Conservation (phyloP, 2,113 vertebrate species). For the Paedocypris sp. region DNA sequence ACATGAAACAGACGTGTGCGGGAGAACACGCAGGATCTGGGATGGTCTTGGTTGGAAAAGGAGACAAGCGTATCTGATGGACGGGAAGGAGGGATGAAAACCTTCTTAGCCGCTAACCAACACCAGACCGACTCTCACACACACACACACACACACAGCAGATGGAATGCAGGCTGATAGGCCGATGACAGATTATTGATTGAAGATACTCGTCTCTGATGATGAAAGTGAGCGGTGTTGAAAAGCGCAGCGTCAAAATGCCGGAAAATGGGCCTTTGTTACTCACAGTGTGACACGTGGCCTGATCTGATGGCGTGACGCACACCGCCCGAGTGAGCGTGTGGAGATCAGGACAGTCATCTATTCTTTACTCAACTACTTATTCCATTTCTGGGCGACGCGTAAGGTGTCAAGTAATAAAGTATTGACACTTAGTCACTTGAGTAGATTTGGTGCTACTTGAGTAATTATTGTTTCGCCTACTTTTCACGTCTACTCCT, state of each 20-base stretch:
- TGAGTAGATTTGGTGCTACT: too few species aligned
- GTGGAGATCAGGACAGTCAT: too few species aligned
- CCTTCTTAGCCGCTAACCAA: conserved; percentile 9
- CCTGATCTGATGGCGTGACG: conserved; percentile 23
- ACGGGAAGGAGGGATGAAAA: not conserved
- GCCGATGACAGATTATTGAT: conserved; percentile 48
- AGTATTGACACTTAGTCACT: too few species aligned
- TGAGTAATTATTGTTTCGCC: too few species aligned
- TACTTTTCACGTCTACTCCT: too few species aligned
- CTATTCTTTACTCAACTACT: too few species aligned
- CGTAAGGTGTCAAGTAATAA: too few species aligned
- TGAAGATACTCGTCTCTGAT: conserved; percentile 46
- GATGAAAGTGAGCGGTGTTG: conserved; percentile 52
- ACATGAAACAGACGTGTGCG: conserved; percentile 1
- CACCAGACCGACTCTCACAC: not conserved
- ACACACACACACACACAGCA: not conserved
- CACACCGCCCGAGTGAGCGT: too few species aligned
- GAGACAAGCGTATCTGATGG: not conserved
- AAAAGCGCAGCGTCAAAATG: conserved; percentile 38
- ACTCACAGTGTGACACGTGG: conserved; percentile 19
- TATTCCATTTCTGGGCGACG: too few species aligned
- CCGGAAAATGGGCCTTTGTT: conserved; percentile 48
- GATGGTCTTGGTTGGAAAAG: conserved; percentile 7
- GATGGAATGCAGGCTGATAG: conserved; percentile 42
- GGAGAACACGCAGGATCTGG: not conserved